Percentiles rank a stretch among this genome's conserved stretches.
Conservation (phyloP, 2,797 vertebrate species). For the Paguma larvata region DNA sequence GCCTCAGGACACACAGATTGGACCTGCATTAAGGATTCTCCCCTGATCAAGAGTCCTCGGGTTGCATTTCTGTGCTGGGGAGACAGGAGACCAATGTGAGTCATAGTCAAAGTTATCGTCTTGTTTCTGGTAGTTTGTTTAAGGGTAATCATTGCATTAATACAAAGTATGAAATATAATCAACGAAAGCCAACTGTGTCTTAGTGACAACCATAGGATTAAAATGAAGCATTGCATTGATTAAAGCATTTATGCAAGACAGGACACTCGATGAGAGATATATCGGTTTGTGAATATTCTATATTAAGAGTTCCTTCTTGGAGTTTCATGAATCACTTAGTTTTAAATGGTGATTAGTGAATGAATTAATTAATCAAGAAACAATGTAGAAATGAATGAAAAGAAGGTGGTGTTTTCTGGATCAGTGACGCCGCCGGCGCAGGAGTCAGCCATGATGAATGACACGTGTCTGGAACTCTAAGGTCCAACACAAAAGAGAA, state of each 20-base stretch:
- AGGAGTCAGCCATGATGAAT: neutral
- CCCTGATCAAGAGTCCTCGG: rapidly evolving
- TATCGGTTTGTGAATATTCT: neutral
- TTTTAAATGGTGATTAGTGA: neutral
- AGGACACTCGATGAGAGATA: neutral
- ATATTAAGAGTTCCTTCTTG: neutral
- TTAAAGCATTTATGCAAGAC: neutral
- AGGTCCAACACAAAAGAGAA: neutral
- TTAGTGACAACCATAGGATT: neutral
- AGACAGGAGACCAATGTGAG: neutral
- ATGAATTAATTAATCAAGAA: neutral
- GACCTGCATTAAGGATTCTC: neutral
- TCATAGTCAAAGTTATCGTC: neutral
- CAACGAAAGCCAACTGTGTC: neutral
- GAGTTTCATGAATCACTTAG: neutral
- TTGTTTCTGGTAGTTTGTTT: neutral
- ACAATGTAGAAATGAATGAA: neutral
- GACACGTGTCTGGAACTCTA: neutral
- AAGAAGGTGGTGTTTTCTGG: neutral
- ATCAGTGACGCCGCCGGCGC: neutral
- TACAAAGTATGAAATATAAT: neutral
- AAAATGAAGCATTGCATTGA: neutral
- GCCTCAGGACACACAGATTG: no score
- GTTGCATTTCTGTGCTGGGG: neutral
- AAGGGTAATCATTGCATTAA: neutral